Evolutionary conservation across 2,113 vertebrate species (phyloP), one percentile per base, ranked within the genome.

Genomic region (Sinocyclocheilus grahami): DNA sequence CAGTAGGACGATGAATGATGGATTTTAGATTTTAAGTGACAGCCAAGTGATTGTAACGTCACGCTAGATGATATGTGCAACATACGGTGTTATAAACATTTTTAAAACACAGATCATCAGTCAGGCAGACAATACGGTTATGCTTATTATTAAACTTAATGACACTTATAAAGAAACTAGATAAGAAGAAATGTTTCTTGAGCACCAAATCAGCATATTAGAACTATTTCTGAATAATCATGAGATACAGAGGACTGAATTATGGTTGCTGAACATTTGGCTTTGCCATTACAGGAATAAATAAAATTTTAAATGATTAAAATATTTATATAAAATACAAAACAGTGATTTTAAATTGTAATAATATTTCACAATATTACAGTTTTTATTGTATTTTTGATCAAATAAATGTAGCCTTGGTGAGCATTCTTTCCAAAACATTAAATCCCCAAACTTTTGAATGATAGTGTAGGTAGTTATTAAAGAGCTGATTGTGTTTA

Each of bases 1-100:
- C 16, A 33, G 60, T 22, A 76, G 24, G 65, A 71, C 14, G 74
- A 58, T 58, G 72, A 85, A 85, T 33, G 58, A 65, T 85, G 62
- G 74, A 78, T 65, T 42, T 24, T 63, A 65, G 39, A 65, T 51
- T 27, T 27, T 27, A 27, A 63, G 20, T 63, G 42, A 76, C 30
- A 76, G 12, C 53, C 24, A 63, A 63, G 33, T 42, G 27, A 74
- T 27, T 33, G 37, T 16, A 83, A 55, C 13, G 10, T 18, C 30
- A 75, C 9, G 3, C 30, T 11, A 84, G 18, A 84, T 60, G 12
- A 63, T 48, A 51, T 77, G 46, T 27, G 74, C 74, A 76, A 20
- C 71, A 42, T n/a, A 2, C 10, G 13, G 37, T 42, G 20, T 74
- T 74, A 6, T n/a, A 74, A 42, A 42, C 20, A 74, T 74, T 42